Evolutionary conservation across 1,140 invertebrate species (phyloP), one percentile per base, ranked within the genome.

Genomic region (Pseudomyrmex concolor): DNA sequence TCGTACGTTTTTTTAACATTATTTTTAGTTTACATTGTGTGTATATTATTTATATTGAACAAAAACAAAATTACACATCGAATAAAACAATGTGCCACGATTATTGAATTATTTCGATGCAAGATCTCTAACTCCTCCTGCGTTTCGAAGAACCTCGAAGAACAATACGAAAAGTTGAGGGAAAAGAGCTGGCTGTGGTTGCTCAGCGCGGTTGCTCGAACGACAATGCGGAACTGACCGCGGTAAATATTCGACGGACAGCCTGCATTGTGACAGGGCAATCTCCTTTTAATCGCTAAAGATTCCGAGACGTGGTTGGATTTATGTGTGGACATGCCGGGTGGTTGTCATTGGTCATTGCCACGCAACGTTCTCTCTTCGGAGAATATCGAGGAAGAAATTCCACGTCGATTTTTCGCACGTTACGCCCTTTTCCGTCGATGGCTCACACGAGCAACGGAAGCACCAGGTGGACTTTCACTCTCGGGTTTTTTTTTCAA

Each of bases 291-390:
- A 90, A 90, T 90, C 86, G 85, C 85, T 72, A 84, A 51, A 67
- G 67, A 85, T 86, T 81, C 71, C 72, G 78, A 34, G 34, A 76
- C 78, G 62, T 48, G 77, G 45, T 13, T 70, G 57, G 85, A 91
- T 91, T 91, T 91, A 91, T 91, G 89, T 90, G 81, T 59, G 43
- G 73, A 77, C 55, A 51, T 84, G 85, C 84, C 84, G 89, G 89
- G 86, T 90, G 89, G 88, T 25, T 85, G 57, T 45, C 70, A 34
- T 7, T 7, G 34, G 25, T 48, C 71, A 13, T 45, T n/a, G 48
- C 25, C 72, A 62, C 59, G 70, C 57, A 77, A 45, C 34, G 34
- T 48, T 25, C 22, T 48, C 34, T 48, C 50, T 12, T 80, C 60
- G 71, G 7, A 68, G 54, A 77, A 66, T 74, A 59, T 86, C 73